Evolutionary conservation across 2,797 vertebrate genomes (phyloP), one percentile per base, ranked within the genome.

Genomic region (Otolemur crassicaudatus): DNA sequence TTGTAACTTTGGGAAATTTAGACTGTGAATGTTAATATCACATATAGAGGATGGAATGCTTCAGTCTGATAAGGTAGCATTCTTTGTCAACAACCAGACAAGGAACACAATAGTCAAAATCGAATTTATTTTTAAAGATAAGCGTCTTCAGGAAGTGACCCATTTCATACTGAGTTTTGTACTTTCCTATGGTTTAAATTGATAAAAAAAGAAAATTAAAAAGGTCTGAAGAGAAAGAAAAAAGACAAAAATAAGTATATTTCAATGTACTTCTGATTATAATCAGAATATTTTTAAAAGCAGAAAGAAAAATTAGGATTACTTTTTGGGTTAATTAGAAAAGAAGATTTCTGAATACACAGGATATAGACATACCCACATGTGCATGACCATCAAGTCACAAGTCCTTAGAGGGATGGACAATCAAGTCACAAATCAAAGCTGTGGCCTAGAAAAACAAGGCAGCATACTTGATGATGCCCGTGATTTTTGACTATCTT

Each of bases 1-100:
- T 60, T 69, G 4, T 34, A 79, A 89, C 25, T 63, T 90, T 81
- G 31, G 77, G 46, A 94, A 94, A 93, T 76, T 77, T 80, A 93
- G 49, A 40, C 27, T 90, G 2, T 58, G 3, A 37, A 65, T 75
- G 2, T 25, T 79, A 87, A 82, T 53, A 91, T 75, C 34, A 90
- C 65, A 93, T 77, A 87, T 23, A 23, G 6, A 93, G 49, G 77
- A 79, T 19, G 37, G n/a, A 87, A 43, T 25, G 61, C 5, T 79
- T 91, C 34, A 49, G 10, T 65, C 87, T 69, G 37, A 91, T 85
- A 63, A 79, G 10, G 22, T 23, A 43, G 20, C 6, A 46, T 79
- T 49, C 7, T 5, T 27, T 87, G 37, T 83, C 25, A 79, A 60
- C 29, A 49, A 92, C 31, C 22, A 88, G 49, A 25, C 29, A 85